phyloP scores from a whole-genome alignment of 2,888 invertebrate species.

The Sphaerophoria rueppellii region DNA sequence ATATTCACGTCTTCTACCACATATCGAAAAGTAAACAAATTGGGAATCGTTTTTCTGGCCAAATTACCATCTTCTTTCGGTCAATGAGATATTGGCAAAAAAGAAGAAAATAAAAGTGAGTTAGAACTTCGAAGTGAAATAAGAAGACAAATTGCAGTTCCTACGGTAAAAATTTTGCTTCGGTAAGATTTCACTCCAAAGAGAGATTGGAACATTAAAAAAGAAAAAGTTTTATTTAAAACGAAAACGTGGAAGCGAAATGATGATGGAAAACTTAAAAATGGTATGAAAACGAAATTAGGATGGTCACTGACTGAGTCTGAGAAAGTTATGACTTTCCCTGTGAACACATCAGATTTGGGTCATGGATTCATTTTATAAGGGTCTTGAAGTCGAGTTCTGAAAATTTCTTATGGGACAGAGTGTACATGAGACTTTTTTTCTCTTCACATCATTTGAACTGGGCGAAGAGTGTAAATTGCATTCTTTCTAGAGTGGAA shows the following conservation, averaged over 20 bases:
- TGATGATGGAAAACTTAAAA: slow-evolving; percentile 34
- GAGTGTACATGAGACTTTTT: too few species aligned
- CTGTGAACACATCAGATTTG: too few species aligned
- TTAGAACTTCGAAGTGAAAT: not conserved
- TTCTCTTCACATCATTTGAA: too few species aligned
- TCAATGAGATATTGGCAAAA: slow-evolving; percentile 46
- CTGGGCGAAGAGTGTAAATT: too few species aligned
- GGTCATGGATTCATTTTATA: too few species aligned
- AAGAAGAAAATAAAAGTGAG: slow-evolving; percentile 16
- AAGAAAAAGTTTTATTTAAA: slow-evolving; percentile 1
- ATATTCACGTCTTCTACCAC: not conserved
- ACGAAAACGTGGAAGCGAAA: slow-evolving; percentile 30
- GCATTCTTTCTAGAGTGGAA: too few species aligned
- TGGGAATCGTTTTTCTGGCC: slow-evolving; percentile 69
- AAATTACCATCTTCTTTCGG: slow-evolving; percentile 67
- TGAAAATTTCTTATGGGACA: too few species aligned
- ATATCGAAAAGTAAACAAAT: slow-evolving; percentile 69
- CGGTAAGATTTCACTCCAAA: slow-evolving; percentile 23
- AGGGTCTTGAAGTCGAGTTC: too few species aligned
- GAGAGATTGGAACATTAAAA: slow-evolving; percentile 10
- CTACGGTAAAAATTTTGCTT: slow-evolving; percentile 41
- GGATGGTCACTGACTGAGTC: slow-evolving; percentile 17
- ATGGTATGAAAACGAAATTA: slow-evolving; percentile 1
- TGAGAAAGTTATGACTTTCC: slow-evolving; percentile 46
- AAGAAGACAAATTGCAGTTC: slow-evolving; percentile 28